Percentiles rank a stretch among this genome's conserved stretches.
phyloP scores from a whole-genome alignment of 2,888 invertebrate species.

The Ecdyonurus torrentis region DNA sequence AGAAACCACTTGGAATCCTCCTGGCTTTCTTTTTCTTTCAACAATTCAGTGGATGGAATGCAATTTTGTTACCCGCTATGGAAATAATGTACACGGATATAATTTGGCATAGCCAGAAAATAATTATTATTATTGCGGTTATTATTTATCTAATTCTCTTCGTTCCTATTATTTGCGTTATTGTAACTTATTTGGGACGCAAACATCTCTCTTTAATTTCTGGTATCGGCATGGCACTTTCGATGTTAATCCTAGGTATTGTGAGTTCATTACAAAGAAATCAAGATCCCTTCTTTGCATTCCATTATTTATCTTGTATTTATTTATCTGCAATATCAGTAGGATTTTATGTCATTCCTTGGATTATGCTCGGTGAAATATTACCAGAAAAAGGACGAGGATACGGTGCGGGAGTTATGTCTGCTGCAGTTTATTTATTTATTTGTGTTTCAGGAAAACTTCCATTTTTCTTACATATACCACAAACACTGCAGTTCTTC shows the following conservation, averaged over 20 bases:
- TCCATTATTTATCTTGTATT: no score
- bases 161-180: background rate
- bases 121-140: background rate
- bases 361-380: slow-evolving; percentile 6
- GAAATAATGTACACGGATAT: background rate
- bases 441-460: slow-evolving; percentile 4
- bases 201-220: slow-evolving; percentile 1
- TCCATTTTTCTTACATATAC: background rate
- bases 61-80: background rate
- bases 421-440: slow-evolving; percentile 3
- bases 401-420: background rate
- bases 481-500: background rate
- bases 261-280: background rate
- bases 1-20: background rate
- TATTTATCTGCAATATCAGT: no score
- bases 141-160: background rate
- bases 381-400: slow-evolving; percentile 2
- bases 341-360: slow-evolving; percentile 7
- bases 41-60: slow-evolving; percentile 1
- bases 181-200: slow-evolving; percentile 2
- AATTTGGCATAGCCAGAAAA: no score
- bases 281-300: no score
- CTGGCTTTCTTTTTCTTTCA: background rate
- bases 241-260: slow-evolving; percentile 1
- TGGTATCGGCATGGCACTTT: slow-evolving; percentile 5